A percentile compares a stretch with the other conserved stretches of the same genome.
phyloP scores from a whole-genome alignment of 2,888 invertebrate genomes.

The Drosophila paracracens region DNA sequence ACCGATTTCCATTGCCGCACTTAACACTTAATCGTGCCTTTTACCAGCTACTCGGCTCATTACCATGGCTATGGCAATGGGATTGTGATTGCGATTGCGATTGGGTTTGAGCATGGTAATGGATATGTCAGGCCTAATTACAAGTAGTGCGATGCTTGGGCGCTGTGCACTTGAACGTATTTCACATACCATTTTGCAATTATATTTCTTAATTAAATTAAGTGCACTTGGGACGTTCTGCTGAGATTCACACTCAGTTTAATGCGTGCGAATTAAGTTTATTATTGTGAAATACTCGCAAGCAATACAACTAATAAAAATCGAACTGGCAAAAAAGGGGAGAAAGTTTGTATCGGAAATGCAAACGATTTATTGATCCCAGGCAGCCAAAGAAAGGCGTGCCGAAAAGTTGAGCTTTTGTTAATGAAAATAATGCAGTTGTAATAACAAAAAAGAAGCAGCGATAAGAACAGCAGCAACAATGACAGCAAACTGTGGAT shows the following conservation, averaged over 20 bases:
- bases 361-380: conserved; percentile 48
- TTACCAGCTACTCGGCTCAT: conserved; percentile 61
- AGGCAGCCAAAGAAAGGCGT: conserved; percentile 16
- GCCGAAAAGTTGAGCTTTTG: conserved; percentile 67
- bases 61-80: conserved; percentile 57
- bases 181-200: conserved; percentile 34
- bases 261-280: conserved; percentile 70
- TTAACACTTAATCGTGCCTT: conserved; percentile 42
- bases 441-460: conserved; percentile 18
- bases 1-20: conserved; percentile 25
- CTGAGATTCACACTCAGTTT: conserved; percentile 32
- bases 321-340: conserved; percentile 10
- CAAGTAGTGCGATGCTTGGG: conserved; percentile 12
- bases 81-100: conserved; percentile 9
- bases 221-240: conserved; percentile 55
- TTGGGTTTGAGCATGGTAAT: conserved; percentile 14
- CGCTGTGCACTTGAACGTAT: conserved; percentile 1
- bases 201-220: conserved; percentile 70
- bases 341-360: conserved; percentile 60
- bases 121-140: conserved; percentile 42
- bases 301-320: conserved; percentile 5
- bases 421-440: conserved; percentile 80
- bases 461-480: neutral
- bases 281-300: conserved; percentile 34
- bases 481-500: conserved; percentile 28